Evolutionary conservation across 1,140 invertebrate species (phyloP), one percentile per base, ranked within the genome.

Genomic region (Neoseiulus cucumeris): DNA sequence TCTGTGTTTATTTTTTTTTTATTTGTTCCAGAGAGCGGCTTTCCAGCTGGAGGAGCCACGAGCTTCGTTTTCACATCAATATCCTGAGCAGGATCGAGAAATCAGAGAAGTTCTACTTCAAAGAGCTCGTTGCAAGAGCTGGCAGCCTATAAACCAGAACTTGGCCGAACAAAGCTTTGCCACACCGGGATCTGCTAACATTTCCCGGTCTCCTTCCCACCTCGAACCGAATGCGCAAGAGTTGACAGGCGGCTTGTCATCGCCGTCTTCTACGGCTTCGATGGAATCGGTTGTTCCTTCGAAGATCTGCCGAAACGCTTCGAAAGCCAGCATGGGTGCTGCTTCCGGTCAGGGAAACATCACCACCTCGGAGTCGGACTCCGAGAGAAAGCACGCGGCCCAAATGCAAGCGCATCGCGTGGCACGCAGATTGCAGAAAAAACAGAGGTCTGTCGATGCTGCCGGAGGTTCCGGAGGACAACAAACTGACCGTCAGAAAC

Each of bases 311-410:
- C 14, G 51, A 59, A 59, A 59, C 22, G 51, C 51, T 14, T 59
- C 51, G 33, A 59, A 59, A 33, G 51, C 51, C 14, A 59, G 51
- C 51, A 59, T 59, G 51, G 22, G 51, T 20, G 51, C 14, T 12
- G 51, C 51, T 25, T 59, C 51, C 17, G 51, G 51, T 20, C 51
- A 25, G 51, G 51, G 51, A 14, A 59, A 59, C 51, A 20, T 59
- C 25, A 59, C 51, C 51, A 59, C 51, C 51, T 59, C 51, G 14
- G 51, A 59, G 9, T 59, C 51, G 14, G 51, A 59, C 51, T 59
- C 51, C 14, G 51, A 59, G 22, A 12, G 51, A 14, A 59, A 59
- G 22, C 51, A 59, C 51, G 51, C 22, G 14, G 51, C 51, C 51
- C 51, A 59, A 20, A 33, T 59, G 25, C 51, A 59, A 33, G 51